Conservation (phyloP, 2,113 vertebrate genomes). For the Mus musculus region GRCm39 chr11:20592501-20593000, state of each 20-base stretch:
- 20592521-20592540: neutral
- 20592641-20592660: slow-evolving; percentile 50
- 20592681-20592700: slow-evolving; percentile 56
- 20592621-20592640: slow-evolving; percentile 19
- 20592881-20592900: too few relatives aligned
- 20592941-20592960: neutral
- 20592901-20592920: neutral
- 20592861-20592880: neutral
- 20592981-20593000: slow-evolving; percentile 26
- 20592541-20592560: neutral
- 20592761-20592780: neutral
- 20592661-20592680: neutral
- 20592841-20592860: neutral
- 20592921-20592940: neutral
- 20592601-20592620: neutral
- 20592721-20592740: neutral
- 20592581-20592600: neutral
- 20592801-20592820: neutral
- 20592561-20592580: fast-evolving
- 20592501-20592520: neutral
- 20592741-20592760: neutral
- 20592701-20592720: neutral
- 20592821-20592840: neutral
- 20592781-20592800: neutral
- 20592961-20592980: slow-evolving; percentile 19